phyloP scores from a whole-genome alignment of 35 echinoderm and acorn worm species.

The Anneissia japonica region DNA sequence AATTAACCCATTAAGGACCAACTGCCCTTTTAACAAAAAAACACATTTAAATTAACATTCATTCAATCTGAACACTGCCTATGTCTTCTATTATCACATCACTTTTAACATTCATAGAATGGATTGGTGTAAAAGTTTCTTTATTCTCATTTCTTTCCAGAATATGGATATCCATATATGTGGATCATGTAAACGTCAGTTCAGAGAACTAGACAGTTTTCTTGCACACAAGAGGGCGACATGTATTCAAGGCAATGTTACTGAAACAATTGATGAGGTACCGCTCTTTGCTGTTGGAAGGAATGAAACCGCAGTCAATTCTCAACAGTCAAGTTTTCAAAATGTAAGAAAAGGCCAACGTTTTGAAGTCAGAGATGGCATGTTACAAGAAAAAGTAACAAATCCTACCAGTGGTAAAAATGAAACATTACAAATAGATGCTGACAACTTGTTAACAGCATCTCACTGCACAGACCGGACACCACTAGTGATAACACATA shows the following conservation, averaged over 20 bases:
- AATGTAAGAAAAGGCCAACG: not conserved
- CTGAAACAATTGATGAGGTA: not conserved
- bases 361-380: not conserved
- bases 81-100: too few species aligned
- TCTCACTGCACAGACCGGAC: not conserved
- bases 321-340: not conserved
- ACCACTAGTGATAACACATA: not conserved
- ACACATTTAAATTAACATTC: too few species aligned
- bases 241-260: not conserved
- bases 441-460: not conserved
- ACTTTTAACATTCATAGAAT: too few species aligned
- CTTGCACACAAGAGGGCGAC: not conserved
- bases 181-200: slow-evolving; percentile 9
- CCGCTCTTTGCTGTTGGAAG: not conserved
- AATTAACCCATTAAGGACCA: too few species aligned
- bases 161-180: slow-evolving; percentile 2
- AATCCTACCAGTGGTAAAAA: not conserved
- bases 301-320: not conserved
- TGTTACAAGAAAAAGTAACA: not conserved
- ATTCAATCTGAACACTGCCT: too few species aligned
- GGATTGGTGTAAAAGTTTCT: too few species aligned
- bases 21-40: too few species aligned
- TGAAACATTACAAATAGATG: not conserved
- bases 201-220: not conserved
- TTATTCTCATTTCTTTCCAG: not conserved